Evolutionary conservation across 30 jellyfish, hydroid and myxozoan species (phyloP).

Genomic region (Aurelia coerulea): DNA sequence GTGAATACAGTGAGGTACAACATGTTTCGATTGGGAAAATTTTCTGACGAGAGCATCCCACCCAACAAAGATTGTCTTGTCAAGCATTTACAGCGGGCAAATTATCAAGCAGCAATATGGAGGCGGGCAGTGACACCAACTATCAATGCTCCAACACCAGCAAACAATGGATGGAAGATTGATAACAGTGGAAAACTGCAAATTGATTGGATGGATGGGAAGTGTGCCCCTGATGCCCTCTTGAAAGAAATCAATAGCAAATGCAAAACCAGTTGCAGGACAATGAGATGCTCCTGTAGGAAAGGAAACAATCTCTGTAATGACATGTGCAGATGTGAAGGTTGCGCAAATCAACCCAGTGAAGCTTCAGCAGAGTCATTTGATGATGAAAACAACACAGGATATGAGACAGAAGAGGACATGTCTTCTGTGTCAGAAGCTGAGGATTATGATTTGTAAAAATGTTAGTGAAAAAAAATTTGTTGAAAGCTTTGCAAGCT

Average conservation of each 20-base stretch:
- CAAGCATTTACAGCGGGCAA: slow-evolving; percentile 60
- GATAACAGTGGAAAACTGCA: slow-evolving; percentile 32
- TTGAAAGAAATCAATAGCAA: slow-evolving; percentile 12
- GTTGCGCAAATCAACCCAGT: slow-evolving; percentile 47
- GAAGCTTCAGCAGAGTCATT: neutral
- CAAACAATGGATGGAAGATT: slow-evolving; percentile 62
- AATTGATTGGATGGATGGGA: slow-evolving; percentile 63
- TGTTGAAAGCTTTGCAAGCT: neutral
- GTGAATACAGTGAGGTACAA: slow-evolving; percentile 39
- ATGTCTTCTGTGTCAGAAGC: neutral
- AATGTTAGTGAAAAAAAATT: neutral
- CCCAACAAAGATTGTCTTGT: slow-evolving; percentile 53
- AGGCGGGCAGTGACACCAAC: slow-evolving; percentile 20
- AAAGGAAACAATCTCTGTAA: slow-evolving; percentile 42
- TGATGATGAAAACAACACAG: neutral
- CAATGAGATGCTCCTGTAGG: slow-evolving; percentile 61
- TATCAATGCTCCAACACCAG: slow-evolving; percentile 50
- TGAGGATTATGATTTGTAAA: neutral
- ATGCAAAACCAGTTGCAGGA: slow-evolving; percentile 68
- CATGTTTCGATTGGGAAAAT: slow-evolving; percentile 49
- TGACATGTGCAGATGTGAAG: slow-evolving; percentile 59
- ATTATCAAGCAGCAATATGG: slow-evolving; percentile 63
- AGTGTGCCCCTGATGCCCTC: slow-evolving; percentile 46
- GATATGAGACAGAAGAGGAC: neutral
- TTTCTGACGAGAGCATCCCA: slow-evolving; percentile 52